Conservation (phyloP, 2,113 vertebrate genomes). For the Narcine bancroftii region DNA sequence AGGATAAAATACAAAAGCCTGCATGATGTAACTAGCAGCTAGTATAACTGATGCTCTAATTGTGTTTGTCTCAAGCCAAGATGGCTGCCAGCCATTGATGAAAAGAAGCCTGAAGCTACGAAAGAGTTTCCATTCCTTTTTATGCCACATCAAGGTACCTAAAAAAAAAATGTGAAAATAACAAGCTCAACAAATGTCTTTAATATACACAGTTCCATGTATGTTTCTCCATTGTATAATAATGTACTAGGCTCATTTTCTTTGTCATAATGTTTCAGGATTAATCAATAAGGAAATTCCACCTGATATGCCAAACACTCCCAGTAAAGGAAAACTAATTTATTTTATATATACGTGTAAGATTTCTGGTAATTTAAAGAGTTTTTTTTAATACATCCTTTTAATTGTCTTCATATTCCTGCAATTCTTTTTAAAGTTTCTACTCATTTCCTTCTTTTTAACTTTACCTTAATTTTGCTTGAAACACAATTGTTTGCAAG, state of each 20-base stretch:
- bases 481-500: not conserved
- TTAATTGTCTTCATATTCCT: not conserved
- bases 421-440: not conserved
- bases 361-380: not conserved
- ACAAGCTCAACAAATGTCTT: constrained; percentile 42
- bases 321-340: not conserved
- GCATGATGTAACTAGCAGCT: constrained; percentile 42
- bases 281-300: not conserved
- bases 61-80: constrained; percentile 46
- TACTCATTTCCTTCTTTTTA: not conserved
- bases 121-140: constrained; percentile 48
- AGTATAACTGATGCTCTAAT: constrained; percentile 44
- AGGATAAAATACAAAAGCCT: constrained; percentile 40
- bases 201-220: not conserved
- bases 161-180: constrained; percentile 32
- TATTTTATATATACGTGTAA: not conserved
- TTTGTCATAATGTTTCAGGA: constrained; percentile 40
- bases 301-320: not conserved
- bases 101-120: constrained; percentile 48
- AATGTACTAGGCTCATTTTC: constrained; percentile 41
- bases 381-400: not conserved
- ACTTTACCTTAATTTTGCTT: not conserved
- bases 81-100: constrained; percentile 49
- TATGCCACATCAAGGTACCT: constrained; percentile 42
- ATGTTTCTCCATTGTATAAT: not conserved